These are phyloP conservation scores for Nasonia oneida DNA, from an alignment of 2,888 invertebrate genomes.

Conservation along the genomic window DNA sequence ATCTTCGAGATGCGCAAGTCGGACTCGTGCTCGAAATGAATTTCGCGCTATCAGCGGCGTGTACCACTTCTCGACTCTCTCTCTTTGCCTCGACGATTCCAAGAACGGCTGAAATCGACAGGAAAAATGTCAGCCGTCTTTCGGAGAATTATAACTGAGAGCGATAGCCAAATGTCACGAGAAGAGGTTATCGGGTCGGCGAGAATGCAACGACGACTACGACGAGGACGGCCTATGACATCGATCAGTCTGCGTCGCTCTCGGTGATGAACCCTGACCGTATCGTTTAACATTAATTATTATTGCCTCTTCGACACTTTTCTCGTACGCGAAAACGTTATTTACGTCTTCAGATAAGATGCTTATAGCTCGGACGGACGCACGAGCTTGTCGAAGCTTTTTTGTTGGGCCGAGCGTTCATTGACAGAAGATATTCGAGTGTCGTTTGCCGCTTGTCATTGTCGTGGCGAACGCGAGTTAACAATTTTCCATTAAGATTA, in stretches of 20 bases:
- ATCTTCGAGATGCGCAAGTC: conserved; percentile 28
- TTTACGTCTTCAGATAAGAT: conserved; percentile 62
- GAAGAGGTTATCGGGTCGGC: conserved; percentile 74
- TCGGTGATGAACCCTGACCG: conserved; percentile 66
- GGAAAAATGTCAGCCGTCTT: conserved; percentile 35
- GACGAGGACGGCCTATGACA: conserved; percentile 76
- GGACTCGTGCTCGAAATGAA: background rate
- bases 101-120: conserved; percentile 12
- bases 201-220: conserved; percentile 7
- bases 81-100: conserved; percentile 16
- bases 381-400: background rate
- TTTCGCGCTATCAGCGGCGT: background rate
- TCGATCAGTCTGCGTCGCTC: conserved; percentile 78
- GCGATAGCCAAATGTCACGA: conserved; percentile 71
- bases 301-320: conserved; percentile 78
- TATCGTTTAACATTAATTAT: conserved; percentile 78
- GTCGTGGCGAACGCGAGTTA: conserved; percentile 1
- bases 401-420: conserved; percentile 16
- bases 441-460: conserved; percentile 30
- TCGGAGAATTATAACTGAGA: conserved; percentile 38
- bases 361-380: conserved; percentile 1
- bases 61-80: conserved; percentile 5
- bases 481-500: conserved; percentile 52
- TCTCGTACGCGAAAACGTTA: conserved; percentile 68
- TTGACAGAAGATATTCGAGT: conserved; percentile 32